These are phyloP conservation scores for Dynastes grantii DNA, from an alignment of 2,888 invertebrate genomes.

Conservation along the genomic window DNA sequence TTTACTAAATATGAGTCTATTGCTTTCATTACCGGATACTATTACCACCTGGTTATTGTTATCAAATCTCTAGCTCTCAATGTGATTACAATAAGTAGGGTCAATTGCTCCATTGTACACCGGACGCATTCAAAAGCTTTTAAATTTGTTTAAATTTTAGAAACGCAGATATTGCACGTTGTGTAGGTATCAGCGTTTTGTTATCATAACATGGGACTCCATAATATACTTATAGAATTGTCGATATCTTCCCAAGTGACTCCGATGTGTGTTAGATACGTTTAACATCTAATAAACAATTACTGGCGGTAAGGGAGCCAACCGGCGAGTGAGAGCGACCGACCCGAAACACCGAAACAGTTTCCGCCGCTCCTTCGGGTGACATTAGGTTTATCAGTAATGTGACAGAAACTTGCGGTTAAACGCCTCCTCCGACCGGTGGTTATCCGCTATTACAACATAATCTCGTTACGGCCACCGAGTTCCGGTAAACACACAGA, in stretches of 20 bases:
- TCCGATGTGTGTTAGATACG: conserved; percentile 3
- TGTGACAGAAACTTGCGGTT: conserved; percentile 65
- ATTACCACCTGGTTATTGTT: no score
- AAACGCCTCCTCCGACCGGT: conserved; percentile 64
- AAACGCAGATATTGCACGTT: no score
- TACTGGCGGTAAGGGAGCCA: conserved; percentile 24
- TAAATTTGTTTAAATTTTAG: no score
- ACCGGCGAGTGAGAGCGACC: conserved; percentile 34
- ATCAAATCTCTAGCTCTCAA: no score
- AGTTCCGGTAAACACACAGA: conserved; percentile 66
- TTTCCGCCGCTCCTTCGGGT: conserved; percentile 37
- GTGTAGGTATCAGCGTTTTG: no score
- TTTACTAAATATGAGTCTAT: no score
- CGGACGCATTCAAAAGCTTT: no score
- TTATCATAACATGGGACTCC: no score
- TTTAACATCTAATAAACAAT: conserved; percentile 43
- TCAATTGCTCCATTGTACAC: no score
- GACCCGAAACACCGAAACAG: conserved; percentile 44
- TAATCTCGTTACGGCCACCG: conserved; percentile 67
- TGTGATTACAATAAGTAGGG: no score
- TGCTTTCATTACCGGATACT: no score
- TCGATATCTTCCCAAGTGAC: neutral
- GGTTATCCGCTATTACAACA: conserved; percentile 67
- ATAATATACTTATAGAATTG: no score
- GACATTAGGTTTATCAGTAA: conserved; percentile 48